These are phyloP conservation scores for Pristionchus exspectatus DNA, from an alignment of 2,888 invertebrate species.

Conservation along the genomic window DNA sequence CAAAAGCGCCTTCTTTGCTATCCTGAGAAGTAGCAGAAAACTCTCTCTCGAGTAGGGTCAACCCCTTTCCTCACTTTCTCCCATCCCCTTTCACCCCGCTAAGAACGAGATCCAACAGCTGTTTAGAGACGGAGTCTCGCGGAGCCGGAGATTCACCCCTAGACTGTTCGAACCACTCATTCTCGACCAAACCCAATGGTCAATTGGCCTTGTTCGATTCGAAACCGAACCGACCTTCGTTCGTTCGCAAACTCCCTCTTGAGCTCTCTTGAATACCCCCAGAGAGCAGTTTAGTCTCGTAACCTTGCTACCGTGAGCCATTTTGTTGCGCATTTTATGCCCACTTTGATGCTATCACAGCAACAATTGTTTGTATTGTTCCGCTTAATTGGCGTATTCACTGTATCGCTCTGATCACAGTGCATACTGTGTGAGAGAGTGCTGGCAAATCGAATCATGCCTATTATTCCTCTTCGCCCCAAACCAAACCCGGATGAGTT, in stretches of 20 bases:
- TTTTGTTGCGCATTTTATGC: constrained; percentile 14
- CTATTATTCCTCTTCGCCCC: background rate
- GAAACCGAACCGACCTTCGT: constrained; percentile 20
- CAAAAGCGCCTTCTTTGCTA: background rate
- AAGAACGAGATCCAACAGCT: constrained; percentile 28
- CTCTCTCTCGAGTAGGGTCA: background rate
- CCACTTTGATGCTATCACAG: constrained; percentile 10
- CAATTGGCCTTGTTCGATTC: constrained; percentile 3
- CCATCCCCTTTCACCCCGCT: background rate
- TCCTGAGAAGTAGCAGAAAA: background rate
- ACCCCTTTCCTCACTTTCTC: background rate
- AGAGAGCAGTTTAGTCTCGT: background rate
- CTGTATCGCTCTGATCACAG: background rate
- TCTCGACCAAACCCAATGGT: background rate
- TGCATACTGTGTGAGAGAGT: background rate
- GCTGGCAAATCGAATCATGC: constrained; percentile 15
- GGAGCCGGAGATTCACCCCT: background rate
- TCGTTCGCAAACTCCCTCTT: constrained; percentile 25
- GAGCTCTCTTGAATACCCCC: constrained; percentile 1
- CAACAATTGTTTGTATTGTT: background rate
- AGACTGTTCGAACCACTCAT: background rate
- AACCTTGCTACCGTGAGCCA: background rate
- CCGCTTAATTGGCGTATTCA: background rate
- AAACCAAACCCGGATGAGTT: background rate
- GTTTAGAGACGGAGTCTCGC: background rate